Conservation (phyloP, 35 echinoderm and acorn worm genomes). For the Apostichopus parvimensis region DNA sequence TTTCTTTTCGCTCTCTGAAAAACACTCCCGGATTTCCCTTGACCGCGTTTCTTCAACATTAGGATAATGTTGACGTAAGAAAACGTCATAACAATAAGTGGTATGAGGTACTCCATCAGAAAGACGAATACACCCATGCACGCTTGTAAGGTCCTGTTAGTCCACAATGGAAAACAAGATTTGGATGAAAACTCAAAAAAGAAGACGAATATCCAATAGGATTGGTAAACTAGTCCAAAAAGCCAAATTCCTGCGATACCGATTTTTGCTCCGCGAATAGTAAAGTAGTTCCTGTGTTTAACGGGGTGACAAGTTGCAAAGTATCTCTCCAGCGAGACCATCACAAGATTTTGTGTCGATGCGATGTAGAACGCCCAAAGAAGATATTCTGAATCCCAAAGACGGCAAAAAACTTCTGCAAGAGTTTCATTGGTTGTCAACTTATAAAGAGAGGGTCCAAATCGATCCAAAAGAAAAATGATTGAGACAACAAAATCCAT, state of each 20-base stretch:
- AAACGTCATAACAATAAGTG: conserved; percentile 74
- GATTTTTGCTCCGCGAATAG: conserved; percentile 50
- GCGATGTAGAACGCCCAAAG: conserved; percentile 84
- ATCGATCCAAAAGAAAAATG: conserved; percentile 66
- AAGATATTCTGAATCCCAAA: conserved; percentile 74
- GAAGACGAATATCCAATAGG: conserved; percentile 69
- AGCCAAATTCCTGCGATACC: conserved; percentile 65
- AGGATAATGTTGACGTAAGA: conserved; percentile 78
- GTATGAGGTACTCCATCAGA: conserved; percentile 74
- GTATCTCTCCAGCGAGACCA: conserved; percentile 76
- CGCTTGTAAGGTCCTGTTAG: conserved; percentile 54
- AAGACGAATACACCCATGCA: conserved; percentile 68
- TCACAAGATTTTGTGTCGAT: conserved; percentile 77
- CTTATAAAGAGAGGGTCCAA: conserved; percentile 31
- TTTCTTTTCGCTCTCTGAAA: conserved; percentile 81
- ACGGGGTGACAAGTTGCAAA: conserved; percentile 74
- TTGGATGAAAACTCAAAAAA: not conserved
- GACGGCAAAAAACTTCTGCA: conserved; percentile 62
- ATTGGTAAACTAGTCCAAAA: conserved; percentile 65
- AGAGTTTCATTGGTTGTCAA: conserved; percentile 21
- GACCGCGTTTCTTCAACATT: conserved; percentile 59
- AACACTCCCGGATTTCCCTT: conserved; percentile 51
- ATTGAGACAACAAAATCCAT: conserved; percentile 82
- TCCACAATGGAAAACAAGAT: conserved; percentile 49
- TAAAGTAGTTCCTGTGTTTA: conserved; percentile 72